Percentiles rank a stretch among this genome's conserved stretches.
These are phyloP conservation scores for Fissipunctia ypsillon DNA, from an alignment of 2,888 invertebrate genomes.

Conservation along the genomic window DNA sequence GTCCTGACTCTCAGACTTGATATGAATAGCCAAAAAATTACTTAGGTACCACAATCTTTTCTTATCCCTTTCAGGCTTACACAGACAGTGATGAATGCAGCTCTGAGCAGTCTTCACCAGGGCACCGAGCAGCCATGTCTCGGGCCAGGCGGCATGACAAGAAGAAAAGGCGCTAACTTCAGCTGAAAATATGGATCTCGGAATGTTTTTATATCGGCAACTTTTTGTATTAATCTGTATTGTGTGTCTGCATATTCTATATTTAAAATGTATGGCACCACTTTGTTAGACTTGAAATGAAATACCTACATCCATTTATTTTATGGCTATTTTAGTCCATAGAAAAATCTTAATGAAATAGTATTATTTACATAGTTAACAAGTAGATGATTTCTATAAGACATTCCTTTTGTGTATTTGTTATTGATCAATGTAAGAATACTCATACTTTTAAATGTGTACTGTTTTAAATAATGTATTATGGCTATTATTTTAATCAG, in stretches of 20 bases:
- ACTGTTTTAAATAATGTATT: background rate
- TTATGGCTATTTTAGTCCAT: background rate
- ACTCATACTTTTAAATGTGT: constrained; percentile 15
- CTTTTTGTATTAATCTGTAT: constrained; percentile 24
- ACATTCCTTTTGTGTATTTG: constrained; percentile 31
- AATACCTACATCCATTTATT: too few species aligned
- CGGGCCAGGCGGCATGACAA: constrained; percentile 93
- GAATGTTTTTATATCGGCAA: constrained; percentile 12
- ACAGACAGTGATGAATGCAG: constrained; percentile 94
- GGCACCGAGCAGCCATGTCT: constrained; percentile 92
- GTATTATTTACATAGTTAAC: background rate
- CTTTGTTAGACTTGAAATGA: background rate
- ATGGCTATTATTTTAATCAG: background rate
- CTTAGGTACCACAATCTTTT: background rate
- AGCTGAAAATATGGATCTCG: background rate
- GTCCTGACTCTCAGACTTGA: too few species aligned
- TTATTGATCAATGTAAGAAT: constrained; percentile 28
- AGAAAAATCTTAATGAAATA: background rate
- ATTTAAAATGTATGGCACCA: constrained; percentile 12
- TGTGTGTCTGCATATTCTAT: constrained; percentile 3
- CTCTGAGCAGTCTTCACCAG: constrained; percentile 93
- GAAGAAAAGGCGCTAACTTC: constrained; percentile 92
- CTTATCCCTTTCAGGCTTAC: constrained; percentile 82
- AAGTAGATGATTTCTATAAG: background rate
- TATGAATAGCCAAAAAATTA: background rate